Percentiles rank a stretch among this genome's conserved stretches.
Evolutionary conservation across 92 coral and sea anemone genomes (phyloP).

Genomic region (Diadumene lineata): DNA sequence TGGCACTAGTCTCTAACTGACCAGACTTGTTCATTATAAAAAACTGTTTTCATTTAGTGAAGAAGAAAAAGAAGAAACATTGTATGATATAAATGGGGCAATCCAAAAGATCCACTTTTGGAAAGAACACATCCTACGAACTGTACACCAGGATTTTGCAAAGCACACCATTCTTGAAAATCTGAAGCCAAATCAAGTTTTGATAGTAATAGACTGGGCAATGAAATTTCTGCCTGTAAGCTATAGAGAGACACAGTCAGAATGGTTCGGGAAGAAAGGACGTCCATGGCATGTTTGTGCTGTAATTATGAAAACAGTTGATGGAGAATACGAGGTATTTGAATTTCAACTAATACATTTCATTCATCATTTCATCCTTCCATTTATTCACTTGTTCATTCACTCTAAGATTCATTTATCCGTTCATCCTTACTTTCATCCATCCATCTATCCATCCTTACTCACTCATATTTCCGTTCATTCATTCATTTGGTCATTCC

Average conservation of each 20-base stretch:
- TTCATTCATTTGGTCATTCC: too few relatives aligned
- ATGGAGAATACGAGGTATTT: too few relatives aligned
- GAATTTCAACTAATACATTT: too few relatives aligned
- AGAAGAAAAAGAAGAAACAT: conserved; percentile 25
- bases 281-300: conserved; percentile 52
- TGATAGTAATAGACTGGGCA: conserved; percentile 50
- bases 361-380: neutral
- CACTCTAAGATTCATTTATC: neutral
- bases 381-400: neutral
- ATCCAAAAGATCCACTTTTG: conserved; percentile 29
- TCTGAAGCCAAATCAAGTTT: conserved; percentile 28
- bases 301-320: conserved; percentile 32
- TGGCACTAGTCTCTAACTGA: neutral
- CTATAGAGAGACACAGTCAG: conserved; percentile 48
- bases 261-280: conserved; percentile 48
- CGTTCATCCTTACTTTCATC: neutral
- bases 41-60: conserved; percentile 27
- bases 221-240: conserved; percentile 46
- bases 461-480: too few relatives aligned
- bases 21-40: neutral
- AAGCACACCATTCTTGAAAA: conserved; percentile 33
- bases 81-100: conserved; percentile 29
- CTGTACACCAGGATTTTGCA: conserved; percentile 44
- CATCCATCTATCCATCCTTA: too few relatives aligned
- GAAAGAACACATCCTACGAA: conserved; percentile 42